phyloP scores from a whole-genome alignment of 2,797 vertebrate genomes.

The Intellagama lesueurii region DNA sequence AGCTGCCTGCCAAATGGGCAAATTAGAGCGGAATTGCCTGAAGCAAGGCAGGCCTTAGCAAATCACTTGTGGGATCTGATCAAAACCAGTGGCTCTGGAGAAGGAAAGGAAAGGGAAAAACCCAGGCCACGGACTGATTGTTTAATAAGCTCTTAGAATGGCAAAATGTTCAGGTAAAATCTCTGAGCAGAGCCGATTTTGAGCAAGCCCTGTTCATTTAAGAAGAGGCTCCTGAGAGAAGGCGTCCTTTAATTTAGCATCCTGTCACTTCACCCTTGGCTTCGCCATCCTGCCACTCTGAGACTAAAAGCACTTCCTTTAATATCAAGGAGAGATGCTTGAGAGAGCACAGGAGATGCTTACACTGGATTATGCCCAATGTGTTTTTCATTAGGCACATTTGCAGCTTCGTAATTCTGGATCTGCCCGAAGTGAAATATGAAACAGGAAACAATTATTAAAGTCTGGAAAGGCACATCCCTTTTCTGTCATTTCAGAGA shows the following conservation, averaged over 20 bases:
- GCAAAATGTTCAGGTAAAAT: constrained; percentile 61
- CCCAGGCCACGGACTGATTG: constrained; percentile 74
- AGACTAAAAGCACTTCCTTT: constrained; percentile 8
- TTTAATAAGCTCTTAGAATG: constrained; percentile 48
- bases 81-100: constrained; percentile 77
- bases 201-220: neutral
- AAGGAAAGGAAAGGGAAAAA: constrained; percentile 39
- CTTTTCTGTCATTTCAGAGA: constrained; percentile 51
- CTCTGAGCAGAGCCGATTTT: neutral
- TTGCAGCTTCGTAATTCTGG: constrained; percentile 45
- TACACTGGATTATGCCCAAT: constrained; percentile 22
- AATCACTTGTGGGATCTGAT: constrained; percentile 76
- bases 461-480: constrained; percentile 47
- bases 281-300: neutral
- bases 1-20: constrained; percentile 81
- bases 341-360: neutral
- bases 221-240: neutral
- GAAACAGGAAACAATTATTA: constrained; percentile 60
- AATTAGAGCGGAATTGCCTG: constrained; percentile 81
- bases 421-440: constrained; percentile 37
- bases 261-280: constrained; percentile 10
- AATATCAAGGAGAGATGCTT: neutral
- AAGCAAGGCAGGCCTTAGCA: constrained; percentile 74
- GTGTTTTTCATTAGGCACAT: constrained; percentile 67
- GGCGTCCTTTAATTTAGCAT: neutral